These are phyloP conservation scores for Chrysotoxum bicinctum DNA, from an alignment of 2,888 invertebrate species.

Conservation along the genomic window DNA sequence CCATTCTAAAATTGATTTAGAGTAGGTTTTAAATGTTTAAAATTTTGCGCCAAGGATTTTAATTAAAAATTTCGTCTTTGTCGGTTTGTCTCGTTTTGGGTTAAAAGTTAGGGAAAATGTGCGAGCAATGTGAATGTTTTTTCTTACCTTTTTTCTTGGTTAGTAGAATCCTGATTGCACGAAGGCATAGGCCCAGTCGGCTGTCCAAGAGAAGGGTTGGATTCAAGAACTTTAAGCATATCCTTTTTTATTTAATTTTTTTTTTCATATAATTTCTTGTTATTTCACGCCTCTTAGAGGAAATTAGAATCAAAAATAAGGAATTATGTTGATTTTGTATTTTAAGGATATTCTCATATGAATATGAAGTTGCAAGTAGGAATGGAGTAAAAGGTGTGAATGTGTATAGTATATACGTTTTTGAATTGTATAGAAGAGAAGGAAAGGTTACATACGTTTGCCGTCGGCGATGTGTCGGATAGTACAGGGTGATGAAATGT, in stretches of 20 bases:
- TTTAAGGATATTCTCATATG: neutral
- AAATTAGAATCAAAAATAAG: slow-evolving; percentile 20
- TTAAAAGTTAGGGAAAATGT: slow-evolving; percentile 62
- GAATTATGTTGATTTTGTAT: neutral
- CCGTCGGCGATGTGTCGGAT: neutral
- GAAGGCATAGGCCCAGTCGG: slow-evolving; percentile 33
- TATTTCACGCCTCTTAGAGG: slow-evolving; percentile 53
- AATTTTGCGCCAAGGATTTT: no score
- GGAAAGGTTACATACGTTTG: neutral
- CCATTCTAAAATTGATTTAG: no score
- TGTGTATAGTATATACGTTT: neutral
- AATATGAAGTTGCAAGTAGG: neutral
- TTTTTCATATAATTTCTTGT: neutral
- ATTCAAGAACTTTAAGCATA: slow-evolving; percentile 53
- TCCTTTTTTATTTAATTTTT: neutral
- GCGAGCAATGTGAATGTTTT: slow-evolving; percentile 32
- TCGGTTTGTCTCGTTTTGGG: slow-evolving; percentile 68
- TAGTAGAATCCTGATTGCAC: slow-evolving; percentile 21
- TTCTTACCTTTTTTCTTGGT: slow-evolving; percentile 41
- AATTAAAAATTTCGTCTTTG: slow-evolving; percentile 72
- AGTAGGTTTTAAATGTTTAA: no score
- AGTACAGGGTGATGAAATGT: no score
- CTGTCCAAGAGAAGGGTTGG: slow-evolving; percentile 50
- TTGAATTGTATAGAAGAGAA: neutral
- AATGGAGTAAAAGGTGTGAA: neutral